Conservation (phyloP, 2,888 invertebrate genomes). For the Leuctra nigra region DNA sequence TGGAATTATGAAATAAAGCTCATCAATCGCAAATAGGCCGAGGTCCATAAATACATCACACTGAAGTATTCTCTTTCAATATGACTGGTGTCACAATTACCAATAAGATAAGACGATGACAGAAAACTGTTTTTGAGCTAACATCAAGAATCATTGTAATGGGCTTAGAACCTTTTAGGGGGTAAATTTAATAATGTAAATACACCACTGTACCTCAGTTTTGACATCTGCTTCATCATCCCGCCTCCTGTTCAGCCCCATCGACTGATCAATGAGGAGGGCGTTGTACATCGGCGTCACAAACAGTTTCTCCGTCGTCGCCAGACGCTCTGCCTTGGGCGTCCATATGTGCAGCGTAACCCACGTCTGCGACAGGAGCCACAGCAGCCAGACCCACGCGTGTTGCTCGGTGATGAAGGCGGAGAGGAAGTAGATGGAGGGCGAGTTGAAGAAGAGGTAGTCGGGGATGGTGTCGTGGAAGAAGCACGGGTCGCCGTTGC, state of each 20-base stretch:
- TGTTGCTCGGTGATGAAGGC: slow-evolving; percentile 54
- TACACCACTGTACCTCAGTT: slow-evolving; percentile 38
- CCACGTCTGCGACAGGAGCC: slow-evolving; percentile 82
- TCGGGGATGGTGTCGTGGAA: slow-evolving; percentile 48
- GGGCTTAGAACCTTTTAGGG: too few relatives aligned
- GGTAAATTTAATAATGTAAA: too few relatives aligned
- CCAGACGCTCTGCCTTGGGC: slow-evolving; percentile 74
- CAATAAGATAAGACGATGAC: too few relatives aligned
- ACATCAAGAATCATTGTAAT: too few relatives aligned
- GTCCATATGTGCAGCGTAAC: slow-evolving; percentile 81
- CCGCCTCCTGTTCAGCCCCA: slow-evolving; percentile 72
- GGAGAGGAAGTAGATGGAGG: slow-evolving; percentile 43
- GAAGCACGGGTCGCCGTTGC: slow-evolving; percentile 58
- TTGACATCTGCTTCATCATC: slow-evolving; percentile 49
- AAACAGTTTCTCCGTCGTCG: slow-evolving; percentile 78
- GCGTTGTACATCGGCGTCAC: slow-evolving; percentile 78
- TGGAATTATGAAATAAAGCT: too few relatives aligned
- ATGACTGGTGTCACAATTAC: too few relatives aligned
- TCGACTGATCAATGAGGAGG: slow-evolving; percentile 74
- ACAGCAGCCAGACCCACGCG: slow-evolving; percentile 72
- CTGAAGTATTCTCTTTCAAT: too few relatives aligned
- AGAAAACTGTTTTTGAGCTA: too few relatives aligned
- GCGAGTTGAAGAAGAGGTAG: slow-evolving; percentile 49
- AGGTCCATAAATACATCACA: too few relatives aligned
- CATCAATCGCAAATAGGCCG: too few relatives aligned